Base-by-base conservation (phyloP, 2,113 vertebrate species). In the Pseudorectes ferrugineus region DNA sequence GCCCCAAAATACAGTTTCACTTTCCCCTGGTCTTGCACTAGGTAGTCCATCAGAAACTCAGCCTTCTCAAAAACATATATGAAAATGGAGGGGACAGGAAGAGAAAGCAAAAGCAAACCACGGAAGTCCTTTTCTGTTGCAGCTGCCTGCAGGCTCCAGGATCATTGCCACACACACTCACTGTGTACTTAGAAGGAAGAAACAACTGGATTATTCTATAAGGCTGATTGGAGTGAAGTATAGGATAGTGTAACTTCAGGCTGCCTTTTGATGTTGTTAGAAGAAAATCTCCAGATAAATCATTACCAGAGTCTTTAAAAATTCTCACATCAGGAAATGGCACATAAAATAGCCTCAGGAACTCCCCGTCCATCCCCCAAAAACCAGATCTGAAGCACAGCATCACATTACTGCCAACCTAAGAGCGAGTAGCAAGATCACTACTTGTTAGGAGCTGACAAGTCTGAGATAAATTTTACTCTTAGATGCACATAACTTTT, bases 51-150 rank as follows among this genome's bases (percentile, higher is more conserved):
- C 57, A 88, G 85, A 92, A 95, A 91, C 42, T 80, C 57, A 67
- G 81, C 43, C 59, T 94, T 76, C 67, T 94, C 33, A 82, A 85
- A 89, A 74, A n/a, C 51, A 17, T 21, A 36, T 3, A 77, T 58
- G 89, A 94, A 92, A 89, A 95, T 83, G 72, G 72, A 95, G 58
- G 55, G 46, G 46, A 66, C 54, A 71, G 93, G 94, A 95, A 97
- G 63, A 94, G 92, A 95, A 97, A 95, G 88, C 88, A 95, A 95
- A 94, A 94, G 82, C 72, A 96, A 96, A 85, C 51, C 51, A 68
- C 6, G 0, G 46, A 81, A 93, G 78, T 66, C 35, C 70, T 92
- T 89, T 72, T 61, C 73, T 95, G 66, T 14, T 78, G 45, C 62
- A 48, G 57, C 61, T 18, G 66, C 85, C 66, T 52, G n/a, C 49